Conservation (phyloP, 2,888 invertebrate species). For the Epinotia brunnichana region DNA sequence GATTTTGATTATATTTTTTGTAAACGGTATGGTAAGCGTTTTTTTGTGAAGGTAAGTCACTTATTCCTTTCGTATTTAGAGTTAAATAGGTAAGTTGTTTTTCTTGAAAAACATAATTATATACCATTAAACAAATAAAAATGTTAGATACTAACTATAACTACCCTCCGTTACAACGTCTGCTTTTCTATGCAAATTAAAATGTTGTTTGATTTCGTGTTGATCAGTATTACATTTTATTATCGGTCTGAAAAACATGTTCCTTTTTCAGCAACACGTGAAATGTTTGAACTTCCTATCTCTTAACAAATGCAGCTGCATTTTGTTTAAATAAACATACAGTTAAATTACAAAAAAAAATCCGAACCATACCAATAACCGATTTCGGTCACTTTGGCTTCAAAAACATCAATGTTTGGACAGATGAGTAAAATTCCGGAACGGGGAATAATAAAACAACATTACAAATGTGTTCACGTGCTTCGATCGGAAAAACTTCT, state of each 20-base stretch:
- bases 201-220: too few relatives aligned
- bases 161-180: too few relatives aligned
- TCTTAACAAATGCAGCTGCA: not conserved
- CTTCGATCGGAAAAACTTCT: conserved; percentile 47
- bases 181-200: too few relatives aligned
- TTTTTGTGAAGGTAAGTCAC: not conserved
- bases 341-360: not conserved
- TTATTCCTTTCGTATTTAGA: not conserved
- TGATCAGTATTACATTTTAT: too few relatives aligned
- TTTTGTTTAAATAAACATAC: not conserved
- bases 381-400: not conserved
- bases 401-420: conserved; percentile 27
- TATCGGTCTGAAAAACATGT: not conserved
- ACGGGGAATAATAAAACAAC: conserved; percentile 37
- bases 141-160: too few relatives aligned
- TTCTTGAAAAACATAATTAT: too few relatives aligned
- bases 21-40: too few relatives aligned
- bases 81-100: too few relatives aligned
- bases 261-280: not conserved
- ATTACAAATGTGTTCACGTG: conserved; percentile 45
- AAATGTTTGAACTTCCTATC: too few relatives aligned
- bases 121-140: too few relatives aligned
- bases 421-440: conserved; percentile 33
- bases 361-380: not conserved
- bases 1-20: too few relatives aligned